Conservation (phyloP, 2,797 vertebrate genomes). For the Smutsia gigantea region DNA sequence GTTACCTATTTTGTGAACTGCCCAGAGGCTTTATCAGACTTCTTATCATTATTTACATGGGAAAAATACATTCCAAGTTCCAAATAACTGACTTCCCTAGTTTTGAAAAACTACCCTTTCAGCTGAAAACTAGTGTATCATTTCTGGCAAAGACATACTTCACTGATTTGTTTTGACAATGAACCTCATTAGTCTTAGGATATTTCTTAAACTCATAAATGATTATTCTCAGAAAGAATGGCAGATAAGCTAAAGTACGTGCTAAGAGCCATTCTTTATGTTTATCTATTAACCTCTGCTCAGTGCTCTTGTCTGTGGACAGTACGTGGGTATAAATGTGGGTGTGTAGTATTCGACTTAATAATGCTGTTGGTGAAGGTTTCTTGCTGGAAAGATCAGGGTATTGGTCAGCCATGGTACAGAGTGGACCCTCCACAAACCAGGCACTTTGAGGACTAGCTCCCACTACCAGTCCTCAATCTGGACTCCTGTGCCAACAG, state of each 20-base stretch:
- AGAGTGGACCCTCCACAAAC: not conserved
- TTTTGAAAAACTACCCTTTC: constrained; percentile 5
- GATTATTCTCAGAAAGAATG: not conserved
- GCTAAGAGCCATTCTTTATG: not conserved
- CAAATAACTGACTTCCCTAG: not conserved
- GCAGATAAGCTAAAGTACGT: not conserved
- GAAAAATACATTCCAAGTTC: not conserved
- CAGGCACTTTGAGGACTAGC: not conserved
- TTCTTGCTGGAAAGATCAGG: not conserved
- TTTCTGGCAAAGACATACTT: not conserved
- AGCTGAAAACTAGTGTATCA: not conserved
- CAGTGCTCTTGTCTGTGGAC: not conserved
- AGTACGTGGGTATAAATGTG: not conserved
- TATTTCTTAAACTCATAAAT: constrained; percentile 34
- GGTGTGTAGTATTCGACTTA: not conserved
- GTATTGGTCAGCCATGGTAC: not conserved
- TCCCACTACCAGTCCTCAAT: not conserved
- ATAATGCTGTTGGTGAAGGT: too few relatives aligned
- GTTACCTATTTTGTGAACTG: not conserved
- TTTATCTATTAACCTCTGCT: not conserved
- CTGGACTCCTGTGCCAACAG: not conserved
- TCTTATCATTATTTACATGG: not conserved
- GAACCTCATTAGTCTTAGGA: not conserved
- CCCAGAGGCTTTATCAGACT: not conserved
- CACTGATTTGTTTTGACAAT: not conserved